phyloP scores from a whole-genome alignment of 2,797 vertebrate species.

The Acanthurus leucopareius region DNA sequence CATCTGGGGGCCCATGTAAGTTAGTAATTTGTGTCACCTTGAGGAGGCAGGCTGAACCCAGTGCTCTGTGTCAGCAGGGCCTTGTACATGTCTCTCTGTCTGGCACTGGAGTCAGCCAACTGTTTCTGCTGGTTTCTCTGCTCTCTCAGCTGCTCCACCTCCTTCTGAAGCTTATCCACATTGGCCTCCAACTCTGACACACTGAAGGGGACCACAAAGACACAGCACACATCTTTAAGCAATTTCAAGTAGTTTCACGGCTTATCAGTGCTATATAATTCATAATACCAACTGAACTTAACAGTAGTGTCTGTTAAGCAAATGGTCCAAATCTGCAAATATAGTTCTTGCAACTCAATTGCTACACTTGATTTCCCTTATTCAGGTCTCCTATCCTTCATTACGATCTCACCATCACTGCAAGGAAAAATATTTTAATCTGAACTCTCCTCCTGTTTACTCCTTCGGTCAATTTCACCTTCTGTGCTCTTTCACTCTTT shows the following conservation, averaged over 20 bases:
- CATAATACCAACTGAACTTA: no score
- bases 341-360: no score
- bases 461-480: no score
- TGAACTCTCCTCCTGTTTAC: no score
- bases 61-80: conserved; percentile 93
- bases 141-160: conserved; percentile 90
- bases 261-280: background rate
- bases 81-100: conserved; percentile 98
- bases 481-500: no score
- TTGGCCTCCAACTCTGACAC: conserved; percentile 85
- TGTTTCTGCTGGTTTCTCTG: conserved; percentile 93
- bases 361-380: no score
- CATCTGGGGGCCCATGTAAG: background rate
- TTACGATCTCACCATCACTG: no score
- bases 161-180: conserved; percentile 86
- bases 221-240: background rate
- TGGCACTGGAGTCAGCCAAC: conserved; percentile 92
- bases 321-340: no score
- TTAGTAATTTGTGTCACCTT: conserved; percentile 78
- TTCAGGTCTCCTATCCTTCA: no score
- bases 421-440: no score
- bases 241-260: background rate
- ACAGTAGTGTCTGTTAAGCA: no score
- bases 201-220: conserved; percentile 57
- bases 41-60: conserved; percentile 90